Evolutionary conservation across 2,113 vertebrate genomes (phyloP).

Genomic region (Zingel zingel): DNA sequence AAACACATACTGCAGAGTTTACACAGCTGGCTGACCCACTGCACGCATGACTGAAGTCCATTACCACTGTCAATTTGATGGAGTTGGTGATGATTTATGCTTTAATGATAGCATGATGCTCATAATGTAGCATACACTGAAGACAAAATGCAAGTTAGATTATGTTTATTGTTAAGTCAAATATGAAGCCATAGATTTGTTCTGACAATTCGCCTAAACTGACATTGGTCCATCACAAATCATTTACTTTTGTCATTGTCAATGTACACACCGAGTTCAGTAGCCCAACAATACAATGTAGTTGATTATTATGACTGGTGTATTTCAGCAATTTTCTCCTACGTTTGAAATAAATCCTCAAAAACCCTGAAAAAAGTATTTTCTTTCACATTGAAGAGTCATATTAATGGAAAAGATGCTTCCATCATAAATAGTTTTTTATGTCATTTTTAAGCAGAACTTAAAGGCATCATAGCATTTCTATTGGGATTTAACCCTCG

Average conservation of each 20-base stretch:
- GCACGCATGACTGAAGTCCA: neutral
- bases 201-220: neutral
- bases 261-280: neutral
- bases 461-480: neutral
- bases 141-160: neutral
- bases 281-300: no score
- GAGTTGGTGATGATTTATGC: neutral
- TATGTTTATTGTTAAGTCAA: neutral
- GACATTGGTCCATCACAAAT: neutral
- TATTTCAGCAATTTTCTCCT: neutral
- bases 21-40: constrained; percentile 41
- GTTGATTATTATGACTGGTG: neutral
- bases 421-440: no score
- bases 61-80: constrained; percentile 1
- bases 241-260: neutral
- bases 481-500: neutral
- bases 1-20: constrained; percentile 30
- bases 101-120: neutral
- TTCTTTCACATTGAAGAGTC: neutral
- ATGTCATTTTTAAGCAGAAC: neutral
- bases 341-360: neutral
- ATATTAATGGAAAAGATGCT: neutral
- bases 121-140: neutral
- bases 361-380: neutral
- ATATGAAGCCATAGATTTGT: neutral